Percentiles rank a stretch among this genome's conserved stretches.
These are phyloP conservation scores for Coryphaenoides rupestris DNA, from an alignment of 2,113 vertebrate genomes.

Conservation along the genomic window DNA sequence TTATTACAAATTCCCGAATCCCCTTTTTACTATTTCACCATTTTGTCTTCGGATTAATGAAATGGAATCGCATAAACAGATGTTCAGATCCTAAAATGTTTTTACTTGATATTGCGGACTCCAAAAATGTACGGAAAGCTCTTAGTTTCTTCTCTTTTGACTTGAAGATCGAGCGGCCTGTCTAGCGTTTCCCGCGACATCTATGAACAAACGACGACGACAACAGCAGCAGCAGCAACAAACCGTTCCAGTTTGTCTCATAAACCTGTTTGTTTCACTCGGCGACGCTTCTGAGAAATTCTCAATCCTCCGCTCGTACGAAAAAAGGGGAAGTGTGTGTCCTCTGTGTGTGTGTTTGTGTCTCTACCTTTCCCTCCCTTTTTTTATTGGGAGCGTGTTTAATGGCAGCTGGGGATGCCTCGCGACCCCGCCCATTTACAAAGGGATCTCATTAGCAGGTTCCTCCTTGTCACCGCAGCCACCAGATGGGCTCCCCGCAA, in stretches of 20 bases:
- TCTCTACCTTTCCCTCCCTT: conserved; percentile 30
- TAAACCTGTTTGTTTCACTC: conserved; percentile 12
- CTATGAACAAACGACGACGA: too few relatives aligned
- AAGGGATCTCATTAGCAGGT: conserved; percentile 71
- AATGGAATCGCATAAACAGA: conserved; percentile 51
- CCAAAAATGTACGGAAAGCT: too few relatives aligned
- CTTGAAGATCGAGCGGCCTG: too few relatives aligned
- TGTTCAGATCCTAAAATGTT: conserved; percentile 3
- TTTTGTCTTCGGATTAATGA: conserved; percentile 47
- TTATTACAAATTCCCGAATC: conserved; percentile 44
- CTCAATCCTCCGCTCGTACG: conserved; percentile 21
- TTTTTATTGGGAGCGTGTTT: conserved; percentile 57
- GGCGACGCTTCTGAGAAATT: conserved; percentile 33
- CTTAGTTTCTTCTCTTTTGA: too few relatives aligned
- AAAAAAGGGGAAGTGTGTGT: conserved; percentile 54
- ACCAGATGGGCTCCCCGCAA: conserved; percentile 49
- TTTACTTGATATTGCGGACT: too few relatives aligned
- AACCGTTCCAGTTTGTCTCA: too few relatives aligned
- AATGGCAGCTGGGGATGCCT: conserved; percentile 68
- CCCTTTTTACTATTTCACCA: conserved; percentile 49
- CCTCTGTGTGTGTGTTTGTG: conserved; percentile 34
- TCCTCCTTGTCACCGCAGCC: conserved; percentile 60
- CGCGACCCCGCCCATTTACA: conserved; percentile 58
- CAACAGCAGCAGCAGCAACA: too few relatives aligned
- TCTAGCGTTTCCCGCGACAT: too few relatives aligned